phyloP scores from a whole-genome alignment of 2,888 invertebrate species.

The Drosophila kanekoi region DNA sequence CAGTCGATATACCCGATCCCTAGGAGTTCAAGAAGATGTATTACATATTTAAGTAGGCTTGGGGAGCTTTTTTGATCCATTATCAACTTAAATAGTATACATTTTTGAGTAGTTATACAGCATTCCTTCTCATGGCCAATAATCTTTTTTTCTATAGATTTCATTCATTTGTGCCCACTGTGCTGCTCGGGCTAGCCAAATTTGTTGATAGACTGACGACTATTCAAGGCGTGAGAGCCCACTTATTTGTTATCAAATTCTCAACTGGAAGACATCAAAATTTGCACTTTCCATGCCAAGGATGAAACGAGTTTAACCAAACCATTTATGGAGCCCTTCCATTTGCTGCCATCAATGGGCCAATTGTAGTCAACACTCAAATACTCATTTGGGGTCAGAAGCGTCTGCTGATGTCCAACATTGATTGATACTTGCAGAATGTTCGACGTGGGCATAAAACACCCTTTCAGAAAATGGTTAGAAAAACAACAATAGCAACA shows the following conservation, averaged over 20 bases:
- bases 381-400: slow-evolving; percentile 34
- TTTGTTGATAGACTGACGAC: neutral
- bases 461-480: slow-evolving; percentile 22
- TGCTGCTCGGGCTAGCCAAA: neutral
- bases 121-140: no score
- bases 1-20: no score
- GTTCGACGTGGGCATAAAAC: slow-evolving; percentile 48
- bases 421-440: slow-evolving; percentile 63
- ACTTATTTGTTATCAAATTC: slow-evolving; percentile 2
- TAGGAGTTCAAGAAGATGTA: no score
- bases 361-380: slow-evolving; percentile 29
- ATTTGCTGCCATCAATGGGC: slow-evolving; percentile 6
- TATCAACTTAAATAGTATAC: no score
- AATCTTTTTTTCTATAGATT: no score
- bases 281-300: neutral
- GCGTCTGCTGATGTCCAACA: slow-evolving; percentile 25
- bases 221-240: neutral
- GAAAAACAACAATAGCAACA: slow-evolving; percentile 14
- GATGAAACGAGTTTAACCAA: slow-evolving; percentile 5
- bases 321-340: neutral
- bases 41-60: no score
- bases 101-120: no score
- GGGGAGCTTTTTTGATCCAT: no score
- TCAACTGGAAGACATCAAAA: neutral
- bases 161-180: neutral